phyloP scores from a whole-genome alignment of 2,797 vertebrate genomes.

The Macropodus opercularis region DNA sequence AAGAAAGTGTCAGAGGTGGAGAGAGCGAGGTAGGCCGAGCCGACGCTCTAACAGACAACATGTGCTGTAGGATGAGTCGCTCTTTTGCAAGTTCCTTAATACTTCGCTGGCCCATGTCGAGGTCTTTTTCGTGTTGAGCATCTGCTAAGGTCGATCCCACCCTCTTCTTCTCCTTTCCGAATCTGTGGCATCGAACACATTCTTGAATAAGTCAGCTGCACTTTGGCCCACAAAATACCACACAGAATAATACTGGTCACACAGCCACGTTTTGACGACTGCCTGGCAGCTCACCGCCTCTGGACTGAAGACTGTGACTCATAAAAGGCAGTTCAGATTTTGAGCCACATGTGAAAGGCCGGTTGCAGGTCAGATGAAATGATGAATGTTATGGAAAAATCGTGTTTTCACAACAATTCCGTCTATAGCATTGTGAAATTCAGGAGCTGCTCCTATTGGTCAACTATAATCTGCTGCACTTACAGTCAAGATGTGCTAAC shows the following conservation, averaged over 20 bases:
- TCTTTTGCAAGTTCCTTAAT: slow-evolving; percentile 47
- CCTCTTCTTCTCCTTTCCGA: slow-evolving; percentile 3
- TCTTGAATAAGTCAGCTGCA: slow-evolving; percentile 22
- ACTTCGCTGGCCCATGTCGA: slow-evolving; percentile 24
- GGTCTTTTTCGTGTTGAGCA: slow-evolving; percentile 14
- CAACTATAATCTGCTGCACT: slow-evolving; percentile 8
- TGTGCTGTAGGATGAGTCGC: slow-evolving; percentile 40
- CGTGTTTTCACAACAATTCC: slow-evolving; percentile 25
- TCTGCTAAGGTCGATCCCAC: slow-evolving; percentile 11
- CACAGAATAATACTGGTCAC: slow-evolving; percentile 35
- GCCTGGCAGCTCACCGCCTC: slow-evolving; percentile 46
- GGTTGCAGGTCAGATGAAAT: slow-evolving; percentile 50
- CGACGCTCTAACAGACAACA: slow-evolving; percentile 59
- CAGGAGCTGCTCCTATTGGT: slow-evolving; percentile 24
- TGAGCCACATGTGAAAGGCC: slow-evolving; percentile 64
- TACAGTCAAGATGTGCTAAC: slow-evolving; percentile 6
- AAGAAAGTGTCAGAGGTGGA: slow-evolving; percentile 59
- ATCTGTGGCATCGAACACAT: slow-evolving; percentile 17
- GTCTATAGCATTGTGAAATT: slow-evolving; percentile 31
- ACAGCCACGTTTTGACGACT: slow-evolving; percentile 53
- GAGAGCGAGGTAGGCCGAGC: slow-evolving; percentile 81
- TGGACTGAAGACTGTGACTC: slow-evolving; percentile 45
- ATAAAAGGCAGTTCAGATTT: slow-evolving; percentile 43
- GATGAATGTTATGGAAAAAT: slow-evolving; percentile 45
- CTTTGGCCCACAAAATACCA: slow-evolving; percentile 15